These are phyloP conservation scores for Dynastes grantii DNA, from an alignment of 2,888 invertebrate species.

Conservation along the genomic window DNA sequence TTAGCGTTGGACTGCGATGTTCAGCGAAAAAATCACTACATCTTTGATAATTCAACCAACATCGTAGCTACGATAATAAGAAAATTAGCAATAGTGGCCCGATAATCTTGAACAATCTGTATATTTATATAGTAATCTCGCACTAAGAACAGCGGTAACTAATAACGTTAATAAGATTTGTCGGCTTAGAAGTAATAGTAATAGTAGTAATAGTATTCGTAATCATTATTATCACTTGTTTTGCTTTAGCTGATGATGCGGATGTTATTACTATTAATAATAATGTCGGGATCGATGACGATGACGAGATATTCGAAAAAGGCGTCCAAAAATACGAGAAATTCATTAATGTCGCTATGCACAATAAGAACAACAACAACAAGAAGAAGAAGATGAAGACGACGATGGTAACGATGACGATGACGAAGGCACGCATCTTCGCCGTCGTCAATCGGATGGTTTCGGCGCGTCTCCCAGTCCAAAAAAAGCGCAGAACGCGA, in stretches of 20 bases:
- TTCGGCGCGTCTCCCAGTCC: constrained; percentile 37
- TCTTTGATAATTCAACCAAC: no score
- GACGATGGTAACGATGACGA: background rate
- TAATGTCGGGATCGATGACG: constrained; percentile 12
- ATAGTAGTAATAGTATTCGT: constrained; percentile 29
- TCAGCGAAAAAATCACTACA: no score
- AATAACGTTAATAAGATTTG: background rate
- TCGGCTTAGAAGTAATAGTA: constrained; percentile 8
- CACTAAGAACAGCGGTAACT: constrained; percentile 6
- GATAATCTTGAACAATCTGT: no score
- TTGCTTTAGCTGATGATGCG: constrained; percentile 43
- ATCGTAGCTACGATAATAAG: no score
- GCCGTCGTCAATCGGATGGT: constrained; percentile 24
- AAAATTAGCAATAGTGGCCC: no score
- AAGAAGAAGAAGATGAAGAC: constrained; percentile 3
- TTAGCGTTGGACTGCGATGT: no score
- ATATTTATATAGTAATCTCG: constrained; percentile 1
- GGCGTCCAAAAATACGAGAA: constrained; percentile 51
- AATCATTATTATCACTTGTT: constrained; percentile 49
- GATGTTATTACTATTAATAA: background rate
- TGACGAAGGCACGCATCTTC: background rate
- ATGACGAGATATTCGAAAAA: constrained; percentile 1
- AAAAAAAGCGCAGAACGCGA: constrained; percentile 43
- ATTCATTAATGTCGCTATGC: constrained; percentile 48
- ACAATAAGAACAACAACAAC: constrained; percentile 43